Evolutionary conservation across 2,797 vertebrate genomes (phyloP).

Genomic region (Argentina silus): DNA sequence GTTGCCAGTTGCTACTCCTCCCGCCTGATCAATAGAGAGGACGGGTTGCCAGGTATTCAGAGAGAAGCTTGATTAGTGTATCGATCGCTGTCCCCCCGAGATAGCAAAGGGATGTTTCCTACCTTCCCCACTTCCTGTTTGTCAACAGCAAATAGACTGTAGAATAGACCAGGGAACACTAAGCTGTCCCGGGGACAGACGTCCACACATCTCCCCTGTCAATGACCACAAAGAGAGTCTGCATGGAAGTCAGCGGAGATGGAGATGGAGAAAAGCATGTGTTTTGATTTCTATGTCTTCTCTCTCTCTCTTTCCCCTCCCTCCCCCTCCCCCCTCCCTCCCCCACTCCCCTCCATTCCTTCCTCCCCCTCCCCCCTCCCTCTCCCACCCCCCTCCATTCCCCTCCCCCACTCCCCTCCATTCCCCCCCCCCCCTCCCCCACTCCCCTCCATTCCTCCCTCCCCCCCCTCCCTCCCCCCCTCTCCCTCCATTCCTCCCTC

Average conservation of each 20-base stretch:
- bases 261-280: too few relatives aligned
- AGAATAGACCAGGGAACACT: too few relatives aligned
- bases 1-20: too few relatives aligned
- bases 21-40: slow-evolving; percentile 3
- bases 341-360: background rate
- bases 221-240: too few relatives aligned
- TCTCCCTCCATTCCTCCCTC: slow-evolving; percentile 3
- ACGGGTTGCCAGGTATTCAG: slow-evolving; percentile 50
- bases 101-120: slow-evolving; percentile 26
- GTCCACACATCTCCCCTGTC: too few relatives aligned
- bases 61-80: slow-evolving; percentile 65
- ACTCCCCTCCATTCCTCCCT: background rate
- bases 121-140: too few relatives aligned
- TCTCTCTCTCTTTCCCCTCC: slow-evolving; percentile 31
- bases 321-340: slow-evolving; percentile 15
- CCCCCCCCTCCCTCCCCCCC: background rate
- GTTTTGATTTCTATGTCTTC: slow-evolving; percentile 28
- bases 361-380: background rate
- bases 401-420: background rate
- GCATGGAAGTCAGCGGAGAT: too few relatives aligned
- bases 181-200: too few relatives aligned
- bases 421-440: background rate
- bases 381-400: background rate
- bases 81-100: slow-evolving; percentile 46
- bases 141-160: too few relatives aligned